Base-by-base conservation (phyloP, 2,888 invertebrate genomes). In the Apamea anceps region DNA sequence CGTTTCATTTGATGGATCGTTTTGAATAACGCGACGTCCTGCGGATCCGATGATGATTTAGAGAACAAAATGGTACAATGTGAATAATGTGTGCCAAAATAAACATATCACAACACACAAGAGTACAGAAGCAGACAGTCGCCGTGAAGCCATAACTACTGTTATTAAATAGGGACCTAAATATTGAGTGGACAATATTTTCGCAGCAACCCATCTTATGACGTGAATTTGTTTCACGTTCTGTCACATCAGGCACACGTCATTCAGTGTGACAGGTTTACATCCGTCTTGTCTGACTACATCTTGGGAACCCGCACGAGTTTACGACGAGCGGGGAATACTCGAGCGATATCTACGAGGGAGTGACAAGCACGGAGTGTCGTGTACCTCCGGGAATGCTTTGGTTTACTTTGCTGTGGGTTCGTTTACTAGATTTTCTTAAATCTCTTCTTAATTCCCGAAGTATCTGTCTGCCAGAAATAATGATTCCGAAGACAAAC, bases 1-100 rank as follows among this genome's bases (percentile, higher is more conserved):
- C 37, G 37, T 80, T 85, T 51, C 25, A 32, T 45, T 71, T 85
- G 51, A 67, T 48, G 28, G 21, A 68, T 85, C 32, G 37, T 65
- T 80, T 81, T n/a, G 28, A 42, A 68, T 80, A 63, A 48, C n/a
- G n/a, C n/a, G n/a, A n/a, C n/a, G n/a, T n/a, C n/a, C n/a, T n/a
- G n/a, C n/a, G n/a, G 45, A 60, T 28, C 57, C 37, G 45, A 57
- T 37, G 37, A 63, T 28, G n/a, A 45, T 62, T 37, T 13, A n/a
- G 25, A 62, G 6, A 65, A 13, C 13, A 54, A 62, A 65, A 63
- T 37, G 32, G n/a, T 71, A 45, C 32, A 18, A 7, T 62, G 48
- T 48, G n/a, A 32, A 45, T 32, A 25, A 51, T 57, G 25, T 54
- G 57, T 57, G 25, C 57, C 18, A 57, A 25, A 57, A 57, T 57